These are phyloP conservation scores for Ophioninae sp. DNA, from an alignment of 2,888 invertebrate genomes.

Conservation along the genomic window DNA sequence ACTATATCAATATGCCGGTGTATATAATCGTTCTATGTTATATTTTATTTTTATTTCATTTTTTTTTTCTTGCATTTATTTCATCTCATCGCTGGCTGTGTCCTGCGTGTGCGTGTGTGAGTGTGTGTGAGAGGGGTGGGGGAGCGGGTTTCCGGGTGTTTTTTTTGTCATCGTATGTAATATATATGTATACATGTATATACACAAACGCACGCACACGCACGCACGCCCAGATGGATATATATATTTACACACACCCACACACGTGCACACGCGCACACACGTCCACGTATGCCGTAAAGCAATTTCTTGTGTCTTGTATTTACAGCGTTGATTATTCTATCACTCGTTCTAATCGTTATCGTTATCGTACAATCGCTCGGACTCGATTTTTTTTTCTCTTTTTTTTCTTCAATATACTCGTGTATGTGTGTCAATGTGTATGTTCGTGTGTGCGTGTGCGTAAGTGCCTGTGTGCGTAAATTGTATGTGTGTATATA, in stretches of 20 bases:
- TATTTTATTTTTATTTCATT: constrained; percentile 51
- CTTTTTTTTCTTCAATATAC: constrained; percentile 58
- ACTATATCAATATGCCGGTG: constrained; percentile 78
- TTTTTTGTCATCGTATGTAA: constrained; percentile 7
- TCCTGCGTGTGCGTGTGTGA: neutral
- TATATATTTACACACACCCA: constrained; percentile 18
- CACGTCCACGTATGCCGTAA: constrained; percentile 61
- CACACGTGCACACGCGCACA: neutral
- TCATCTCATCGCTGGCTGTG: no score
- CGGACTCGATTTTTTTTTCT: constrained; percentile 58
- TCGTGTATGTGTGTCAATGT: constrained; percentile 74
- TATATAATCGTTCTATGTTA: constrained; percentile 76
- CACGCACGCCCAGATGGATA: neutral
- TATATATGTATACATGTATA: constrained; percentile 16
- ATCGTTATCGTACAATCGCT: constrained; percentile 64
- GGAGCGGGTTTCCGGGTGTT: neutral
- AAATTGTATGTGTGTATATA: constrained; percentile 62
- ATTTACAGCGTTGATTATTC: constrained; percentile 75
- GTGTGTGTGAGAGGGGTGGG: neutral
- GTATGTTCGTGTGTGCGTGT: constrained; percentile 73
- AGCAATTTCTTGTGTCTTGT: constrained; percentile 75
- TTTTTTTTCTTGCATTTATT: neutral
- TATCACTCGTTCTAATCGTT: constrained; percentile 58
- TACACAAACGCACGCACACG: constrained; percentile 20
- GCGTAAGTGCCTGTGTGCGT: constrained; percentile 62